Conservation (phyloP, 2,797 vertebrate genomes). For the Margarornis squamiger region DNA sequence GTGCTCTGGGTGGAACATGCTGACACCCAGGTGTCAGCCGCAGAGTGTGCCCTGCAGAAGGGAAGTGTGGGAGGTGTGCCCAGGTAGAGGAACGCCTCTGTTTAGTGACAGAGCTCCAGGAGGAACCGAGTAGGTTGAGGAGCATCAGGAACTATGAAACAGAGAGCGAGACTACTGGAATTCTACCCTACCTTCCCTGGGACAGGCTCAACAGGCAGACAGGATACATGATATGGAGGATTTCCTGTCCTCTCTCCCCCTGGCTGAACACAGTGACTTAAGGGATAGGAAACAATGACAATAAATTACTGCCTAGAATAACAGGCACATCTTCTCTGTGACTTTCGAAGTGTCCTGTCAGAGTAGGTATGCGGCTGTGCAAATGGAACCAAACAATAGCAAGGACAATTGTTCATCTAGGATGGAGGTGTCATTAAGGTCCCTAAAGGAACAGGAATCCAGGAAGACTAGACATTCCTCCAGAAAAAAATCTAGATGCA, state of each 20-base stretch:
- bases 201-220: not conserved
- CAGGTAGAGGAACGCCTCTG: not conserved
- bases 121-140: not conserved
- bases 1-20: accelerated
- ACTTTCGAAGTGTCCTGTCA: not conserved
- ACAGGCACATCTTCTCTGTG: not conserved
- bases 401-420: not conserved
- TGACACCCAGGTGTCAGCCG: not conserved
- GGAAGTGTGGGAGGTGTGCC: not conserved
- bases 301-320: not conserved
- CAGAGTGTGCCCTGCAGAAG: not conserved
- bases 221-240: not conserved
- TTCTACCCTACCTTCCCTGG: not conserved
- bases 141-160: not conserved
- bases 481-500: not conserved
- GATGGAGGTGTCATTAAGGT: not conserved
- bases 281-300: not conserved
- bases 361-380: not conserved
- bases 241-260: not conserved
- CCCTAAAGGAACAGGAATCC: not conserved
- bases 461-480: no score
- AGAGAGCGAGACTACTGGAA: not conserved
- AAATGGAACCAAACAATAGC: not conserved
- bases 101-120: not conserved
- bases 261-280: not conserved